Conservation (phyloP, 2,888 invertebrate genomes). For the Panopea generosa region DNA sequence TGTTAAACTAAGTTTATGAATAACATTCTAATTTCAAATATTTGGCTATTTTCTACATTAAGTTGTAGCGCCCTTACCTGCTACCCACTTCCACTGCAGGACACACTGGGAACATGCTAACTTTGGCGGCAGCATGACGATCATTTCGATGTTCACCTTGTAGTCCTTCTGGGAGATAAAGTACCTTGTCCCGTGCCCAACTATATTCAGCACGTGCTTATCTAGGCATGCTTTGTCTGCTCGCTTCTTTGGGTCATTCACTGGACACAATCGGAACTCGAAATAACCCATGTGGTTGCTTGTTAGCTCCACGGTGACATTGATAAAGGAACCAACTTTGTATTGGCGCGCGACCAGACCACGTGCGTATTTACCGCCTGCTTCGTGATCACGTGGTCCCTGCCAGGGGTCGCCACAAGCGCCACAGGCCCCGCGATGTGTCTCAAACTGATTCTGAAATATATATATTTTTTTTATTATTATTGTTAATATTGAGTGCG, state of each 20-base stretch:
- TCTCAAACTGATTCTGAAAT: constrained; percentile 63
- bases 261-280: constrained; percentile 65
- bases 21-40: no score
- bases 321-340: constrained; percentile 55
- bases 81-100: constrained; percentile 84
- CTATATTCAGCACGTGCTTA: constrained; percentile 74
- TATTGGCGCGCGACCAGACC: constrained; percentile 64
- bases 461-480: no score
- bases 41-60: no score
- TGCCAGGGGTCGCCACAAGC: constrained; percentile 93
- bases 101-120: constrained; percentile 83
- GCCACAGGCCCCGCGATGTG: constrained; percentile 90
- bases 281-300: constrained; percentile 66
- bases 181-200: constrained; percentile 62
- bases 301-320: constrained; percentile 62
- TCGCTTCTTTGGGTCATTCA: constrained; percentile 50
- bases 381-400: constrained; percentile 75
- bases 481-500: no score
- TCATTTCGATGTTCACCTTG: constrained; percentile 32
- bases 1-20: no score
- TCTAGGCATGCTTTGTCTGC: constrained; percentile 62
- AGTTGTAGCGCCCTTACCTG: no score
- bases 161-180: constrained; percentile 38
- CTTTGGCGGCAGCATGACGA: constrained; percentile 76
- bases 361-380: constrained; percentile 70